Percentiles rank a stretch among this genome's conserved stretches.
Evolutionary conservation across 2,888 invertebrate genomes (phyloP).

Genomic region (Blastobasis adustella): DNA sequence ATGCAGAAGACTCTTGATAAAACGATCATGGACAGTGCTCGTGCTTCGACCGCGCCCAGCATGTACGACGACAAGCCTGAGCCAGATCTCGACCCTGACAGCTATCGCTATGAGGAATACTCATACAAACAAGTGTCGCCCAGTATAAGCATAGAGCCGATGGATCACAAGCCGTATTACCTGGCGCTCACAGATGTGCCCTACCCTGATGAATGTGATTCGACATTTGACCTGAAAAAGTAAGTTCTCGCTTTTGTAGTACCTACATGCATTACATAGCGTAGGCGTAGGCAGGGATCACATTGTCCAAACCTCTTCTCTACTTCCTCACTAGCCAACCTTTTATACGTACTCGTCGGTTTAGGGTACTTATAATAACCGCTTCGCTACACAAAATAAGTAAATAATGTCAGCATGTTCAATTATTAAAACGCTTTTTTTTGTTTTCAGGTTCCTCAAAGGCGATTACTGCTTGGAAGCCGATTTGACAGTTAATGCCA

Average conservation of each 20-base stretch:
- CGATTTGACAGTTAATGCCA: slow-evolving; percentile 24
- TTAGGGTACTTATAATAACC: too few species aligned
- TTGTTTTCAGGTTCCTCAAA: slow-evolving; percentile 36
- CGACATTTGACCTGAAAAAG: slow-evolving; percentile 54
- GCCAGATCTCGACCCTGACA: slow-evolving; percentile 1
- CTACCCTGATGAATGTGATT: slow-evolving; percentile 54
- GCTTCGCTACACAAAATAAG: too few species aligned
- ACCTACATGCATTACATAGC: not conserved
- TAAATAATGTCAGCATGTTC: not conserved
- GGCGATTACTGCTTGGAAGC: slow-evolving; percentile 55
- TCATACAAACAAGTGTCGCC: slow-evolving; percentile 28
- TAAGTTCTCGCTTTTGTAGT: slow-evolving; percentile 17
- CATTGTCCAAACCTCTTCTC: too few species aligned
- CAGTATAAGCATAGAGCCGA: slow-evolving; percentile 22
- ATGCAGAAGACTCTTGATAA: slow-evolving; percentile 38
- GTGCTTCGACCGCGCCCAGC: slow-evolving; percentile 11
- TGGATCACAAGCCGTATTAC: slow-evolving; percentile 39
- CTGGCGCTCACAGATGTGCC: slow-evolving; percentile 53
- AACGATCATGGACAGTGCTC: slow-evolving; percentile 16
- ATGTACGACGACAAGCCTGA: slow-evolving; percentile 32
- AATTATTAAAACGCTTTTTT: not conserved
- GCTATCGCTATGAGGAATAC: slow-evolving; percentile 25
- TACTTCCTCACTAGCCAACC: too few species aligned
- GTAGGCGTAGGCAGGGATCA: too few species aligned
- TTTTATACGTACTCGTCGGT: too few species aligned